These are phyloP conservation scores for Oncopodura yosiiana DNA, from an alignment of 1,140 invertebrate genomes.

Conservation along the genomic window DNA sequence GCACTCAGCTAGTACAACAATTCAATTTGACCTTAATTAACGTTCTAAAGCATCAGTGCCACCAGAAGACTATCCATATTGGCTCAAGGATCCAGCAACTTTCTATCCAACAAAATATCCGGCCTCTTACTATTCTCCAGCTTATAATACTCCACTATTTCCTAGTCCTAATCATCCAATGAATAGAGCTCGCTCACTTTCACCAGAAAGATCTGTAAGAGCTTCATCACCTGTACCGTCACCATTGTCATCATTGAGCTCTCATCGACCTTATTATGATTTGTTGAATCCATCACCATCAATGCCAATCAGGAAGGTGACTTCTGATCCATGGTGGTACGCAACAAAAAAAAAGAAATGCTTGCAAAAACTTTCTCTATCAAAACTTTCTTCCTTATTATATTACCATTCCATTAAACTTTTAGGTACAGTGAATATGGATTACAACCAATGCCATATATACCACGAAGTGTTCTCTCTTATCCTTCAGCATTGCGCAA, in stretches of 20 bases:
- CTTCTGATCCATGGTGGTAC: constrained; percentile 74
- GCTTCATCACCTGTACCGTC: too few relatives aligned
- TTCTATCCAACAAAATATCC: background rate
- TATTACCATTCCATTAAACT: background rate
- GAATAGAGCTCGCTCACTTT: background rate
- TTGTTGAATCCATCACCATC: constrained; percentile 63
- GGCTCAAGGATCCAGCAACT: background rate
- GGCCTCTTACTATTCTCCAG: background rate
- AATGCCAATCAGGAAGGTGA: constrained; percentile 64
- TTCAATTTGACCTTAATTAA: too few relatives aligned
- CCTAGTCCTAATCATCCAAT: background rate
- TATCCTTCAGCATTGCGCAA: constrained; percentile 69
- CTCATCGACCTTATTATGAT: constrained; percentile 56
- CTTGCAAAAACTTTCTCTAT: too few relatives aligned
- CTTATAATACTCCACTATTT: too few relatives aligned
- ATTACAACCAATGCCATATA: constrained; percentile 56
- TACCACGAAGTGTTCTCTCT: constrained; percentile 45
- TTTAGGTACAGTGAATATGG: constrained; percentile 57
- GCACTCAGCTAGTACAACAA: too few relatives aligned
- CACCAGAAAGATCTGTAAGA: background rate
- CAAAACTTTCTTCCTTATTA: background rate
- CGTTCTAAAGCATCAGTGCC: too few relatives aligned
- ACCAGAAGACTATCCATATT: too few relatives aligned
- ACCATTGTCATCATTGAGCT: too few relatives aligned
- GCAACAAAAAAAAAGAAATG: background rate